Evolutionary conservation across 2,113 vertebrate genomes (phyloP).

Genomic region (Corythaixoides concolor): DNA sequence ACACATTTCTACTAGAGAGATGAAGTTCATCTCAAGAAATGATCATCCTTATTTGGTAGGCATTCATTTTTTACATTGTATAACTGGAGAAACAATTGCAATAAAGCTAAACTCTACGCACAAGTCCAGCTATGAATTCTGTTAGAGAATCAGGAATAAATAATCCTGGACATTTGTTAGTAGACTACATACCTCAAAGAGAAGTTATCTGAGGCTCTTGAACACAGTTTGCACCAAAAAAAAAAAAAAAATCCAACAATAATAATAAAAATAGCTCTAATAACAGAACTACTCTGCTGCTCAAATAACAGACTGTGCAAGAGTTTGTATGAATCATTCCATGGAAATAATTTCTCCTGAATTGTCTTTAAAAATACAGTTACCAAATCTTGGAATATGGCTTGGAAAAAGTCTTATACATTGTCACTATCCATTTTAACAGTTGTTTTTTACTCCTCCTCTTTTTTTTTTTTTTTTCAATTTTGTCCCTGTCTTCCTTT

Average conservation of each 20-base stretch:
- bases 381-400: not conserved
- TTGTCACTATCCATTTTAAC: not conserved
- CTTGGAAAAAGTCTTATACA: not conserved
- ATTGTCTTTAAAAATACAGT: not conserved
- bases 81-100: slow-evolving; percentile 19
- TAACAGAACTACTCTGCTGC: not conserved
- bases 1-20: not conserved
- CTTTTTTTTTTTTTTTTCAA: fast-evolving
- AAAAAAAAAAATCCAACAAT: not conserved
- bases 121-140: not conserved
- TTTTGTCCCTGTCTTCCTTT: not conserved
- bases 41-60: not conserved
- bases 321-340: not conserved
- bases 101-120: not conserved
- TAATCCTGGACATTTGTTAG: not conserved
- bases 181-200: not conserved
- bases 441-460: not conserved
- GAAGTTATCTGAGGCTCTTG: not conserved
- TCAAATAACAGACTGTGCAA: not conserved
- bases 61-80: not conserved
- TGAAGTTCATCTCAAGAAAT: not conserved
- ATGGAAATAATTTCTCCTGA: not conserved
- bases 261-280: not conserved
- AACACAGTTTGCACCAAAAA: not conserved
- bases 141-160: not conserved